Base-by-base conservation (phyloP, 2,113 vertebrate genomes). In the Myotis brandtii region DNA sequence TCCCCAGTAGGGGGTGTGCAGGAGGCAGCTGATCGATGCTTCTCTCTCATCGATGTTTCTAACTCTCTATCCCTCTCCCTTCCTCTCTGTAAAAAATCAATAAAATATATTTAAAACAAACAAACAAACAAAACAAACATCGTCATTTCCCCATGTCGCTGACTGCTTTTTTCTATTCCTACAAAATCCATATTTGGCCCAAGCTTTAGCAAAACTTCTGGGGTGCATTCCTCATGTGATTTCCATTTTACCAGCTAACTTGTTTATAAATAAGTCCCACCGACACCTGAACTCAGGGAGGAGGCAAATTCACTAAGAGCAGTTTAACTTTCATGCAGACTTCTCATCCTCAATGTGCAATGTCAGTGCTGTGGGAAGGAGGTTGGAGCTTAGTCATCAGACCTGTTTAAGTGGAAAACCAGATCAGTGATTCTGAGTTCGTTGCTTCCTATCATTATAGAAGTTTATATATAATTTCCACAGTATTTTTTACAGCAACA, bases 401-500 rank as follows among this genome's bases (percentile, higher is more conserved):
- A 79, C 48, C 83, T 94, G 56, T 89, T 92, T 54, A 67, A 82
- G 64, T 40, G 56, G 86, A 89, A 85, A 77, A 73, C 54, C 52
- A 37, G 23, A 73, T 87, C 72, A 17, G 56, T 73, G 86, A 86
- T 64, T 93, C 50, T 72, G 87, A 95, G 72, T 43, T 86, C 86
- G 73, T 86, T 92, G 66, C 93, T 97, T 97, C 95, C 91, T 87
- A 59, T 72, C 75, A 70, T 91, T 87, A 88, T 84, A 76, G 70
- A 92, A 72, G 66, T 93, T 95, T 97, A 67, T 85, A 89, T 93
- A 94, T 94, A 84, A 93, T 83, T 87, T 94, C 77, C 92, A 95
- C 80, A 95, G 94, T 69, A 89, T 77, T 95, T 95, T 96, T 95
- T 97, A 94, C 96, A 96, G 95, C 80, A 96, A 95, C 88, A 34